A percentile compares a stretch with the other conserved stretches of the same genome.
phyloP scores from a whole-genome alignment of 2,888 invertebrate genomes.

The Drosophila flavopinicola region DNA sequence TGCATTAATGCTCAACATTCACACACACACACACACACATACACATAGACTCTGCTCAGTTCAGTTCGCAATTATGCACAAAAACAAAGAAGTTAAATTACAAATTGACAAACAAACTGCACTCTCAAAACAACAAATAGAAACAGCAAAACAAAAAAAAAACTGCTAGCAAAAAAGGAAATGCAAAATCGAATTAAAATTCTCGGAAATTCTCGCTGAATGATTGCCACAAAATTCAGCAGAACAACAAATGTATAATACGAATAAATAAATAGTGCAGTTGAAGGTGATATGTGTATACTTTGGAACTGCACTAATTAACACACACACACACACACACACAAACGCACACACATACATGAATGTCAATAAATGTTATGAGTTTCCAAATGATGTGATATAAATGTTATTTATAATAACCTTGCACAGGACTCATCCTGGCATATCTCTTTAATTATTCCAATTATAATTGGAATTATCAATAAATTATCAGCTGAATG shows the following conservation, averaged over 20 bases:
- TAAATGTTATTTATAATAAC: slow-evolving; percentile 1
- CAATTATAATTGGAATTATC: not conserved
- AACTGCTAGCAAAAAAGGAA: not conserved
- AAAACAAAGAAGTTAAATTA: slow-evolving; percentile 13
- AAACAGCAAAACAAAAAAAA: not conserved
- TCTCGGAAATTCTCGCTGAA: not conserved
- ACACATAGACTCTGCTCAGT: slow-evolving; percentile 5
- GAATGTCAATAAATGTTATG: slow-evolving; percentile 8
- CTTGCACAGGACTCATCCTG: not conserved
- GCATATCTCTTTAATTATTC: not conserved
- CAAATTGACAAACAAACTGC: slow-evolving; percentile 3
- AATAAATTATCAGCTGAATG: not conserved
- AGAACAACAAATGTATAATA: slow-evolving; percentile 3
- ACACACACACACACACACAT: too few species aligned
- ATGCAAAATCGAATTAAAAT: slow-evolving; percentile 26
- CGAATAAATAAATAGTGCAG: slow-evolving; percentile 12
- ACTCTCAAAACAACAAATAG: not conserved
- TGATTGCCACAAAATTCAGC: slow-evolving; percentile 6
- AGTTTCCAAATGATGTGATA: slow-evolving; percentile 9
- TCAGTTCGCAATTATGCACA: slow-evolving; percentile 5
- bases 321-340: slow-evolving; percentile 10
- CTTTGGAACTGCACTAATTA: slow-evolving; percentile 28
- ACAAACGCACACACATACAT: not conserved
- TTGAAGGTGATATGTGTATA: slow-evolving; percentile 1
- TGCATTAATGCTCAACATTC: slow-evolving; percentile 5